Percentiles rank a stretch among this genome's conserved stretches.
Conservation (phyloP, 2,113 vertebrate genomes). For the Triplophysa siluroides region DNA sequence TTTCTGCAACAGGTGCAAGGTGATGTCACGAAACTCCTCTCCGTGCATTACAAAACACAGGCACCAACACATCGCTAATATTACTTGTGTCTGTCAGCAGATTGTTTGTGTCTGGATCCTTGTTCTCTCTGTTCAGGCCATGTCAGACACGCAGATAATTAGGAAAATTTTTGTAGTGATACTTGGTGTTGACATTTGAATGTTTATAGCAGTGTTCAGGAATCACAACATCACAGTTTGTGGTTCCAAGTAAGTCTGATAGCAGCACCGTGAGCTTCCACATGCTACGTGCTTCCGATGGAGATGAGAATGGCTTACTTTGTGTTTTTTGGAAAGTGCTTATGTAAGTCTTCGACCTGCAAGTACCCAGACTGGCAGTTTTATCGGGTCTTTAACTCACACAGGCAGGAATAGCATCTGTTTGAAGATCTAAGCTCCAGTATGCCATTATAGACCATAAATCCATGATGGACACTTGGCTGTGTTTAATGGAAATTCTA, state of each 20-base stretch:
- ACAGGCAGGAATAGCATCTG: slow-evolving; percentile 54
- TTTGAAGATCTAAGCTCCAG: slow-evolving; percentile 53
- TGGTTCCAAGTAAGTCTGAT: neutral
- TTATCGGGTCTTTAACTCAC: slow-evolving; percentile 47
- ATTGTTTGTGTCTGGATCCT: too few relatives aligned
- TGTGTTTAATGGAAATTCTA: slow-evolving; percentile 48
- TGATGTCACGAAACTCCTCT: neutral
- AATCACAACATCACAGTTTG: neutral
- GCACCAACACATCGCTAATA: neutral
- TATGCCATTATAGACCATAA: slow-evolving; percentile 49
- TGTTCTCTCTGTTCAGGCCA: neutral
- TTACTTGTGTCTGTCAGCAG: neutral
- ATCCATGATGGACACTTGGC: slow-evolving; percentile 49
- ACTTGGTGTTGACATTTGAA: neutral
- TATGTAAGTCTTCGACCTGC: neutral
- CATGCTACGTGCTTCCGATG: slow-evolving; percentile 22
- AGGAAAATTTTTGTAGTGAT: neutral
- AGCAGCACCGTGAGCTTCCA: slow-evolving; percentile 3
- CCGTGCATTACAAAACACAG: neutral
- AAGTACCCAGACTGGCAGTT: slow-evolving; percentile 41
- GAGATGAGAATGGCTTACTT: slow-evolving; percentile 22
- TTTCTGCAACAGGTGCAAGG: neutral
- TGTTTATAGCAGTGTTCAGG: neutral
- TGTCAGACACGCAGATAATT: neutral
- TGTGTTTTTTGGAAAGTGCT: slow-evolving; percentile 34